Base-by-base conservation (phyloP, 2,797 vertebrate species). In the Neomorphus geoffroyi region DNA sequence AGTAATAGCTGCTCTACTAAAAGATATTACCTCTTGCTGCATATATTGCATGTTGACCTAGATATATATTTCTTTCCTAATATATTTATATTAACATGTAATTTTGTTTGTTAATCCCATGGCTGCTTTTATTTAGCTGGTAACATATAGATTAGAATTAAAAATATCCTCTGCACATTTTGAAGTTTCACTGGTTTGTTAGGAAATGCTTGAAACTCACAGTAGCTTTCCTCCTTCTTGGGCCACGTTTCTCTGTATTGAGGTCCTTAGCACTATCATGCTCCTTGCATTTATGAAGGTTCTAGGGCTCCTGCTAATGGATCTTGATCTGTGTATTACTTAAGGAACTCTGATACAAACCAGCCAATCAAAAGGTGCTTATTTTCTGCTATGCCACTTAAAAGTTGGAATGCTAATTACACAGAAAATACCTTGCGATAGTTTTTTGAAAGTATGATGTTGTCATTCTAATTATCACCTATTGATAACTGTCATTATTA, bases 401-500 rank as follows among this genome's bases (percentile, higher is more conserved):
- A 73, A 86, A 83, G 54, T 82, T 64, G 46, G 41, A 61, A 50
- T 66, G 53, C 62, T 72, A n/a, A 61, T 65, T 87, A 28, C 33
- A 56, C 39, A 72, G 51, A 69, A 32, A 64, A 89, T 80, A 74
- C 18, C 39, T 90, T 27, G 5, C 33, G 53, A 3, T 21, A 46
- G 23, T 54, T 77, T 82, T 81, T 71, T 78, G 43, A 35, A 88
- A 73, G 27, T 72, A 23, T 54, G 60, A 66, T 79, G n/a, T 58
- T 92, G 73, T 51, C 67, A 80, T 72, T 80, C n/a, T 70, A 86
- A 70, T 86, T 93, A 80, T 84, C 22, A 17, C 71, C 35, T 95
- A 8, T 75, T 90, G 57, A 50, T 88, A 50, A n/a, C 50, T 48
- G 33, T 91, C 67, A 35, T 80, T 87, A 72, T 93, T 87, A 72